Evolutionary conservation across 2,113 vertebrate genomes (phyloP).

Genomic region (mouse (Mus musculus)): DNA sequence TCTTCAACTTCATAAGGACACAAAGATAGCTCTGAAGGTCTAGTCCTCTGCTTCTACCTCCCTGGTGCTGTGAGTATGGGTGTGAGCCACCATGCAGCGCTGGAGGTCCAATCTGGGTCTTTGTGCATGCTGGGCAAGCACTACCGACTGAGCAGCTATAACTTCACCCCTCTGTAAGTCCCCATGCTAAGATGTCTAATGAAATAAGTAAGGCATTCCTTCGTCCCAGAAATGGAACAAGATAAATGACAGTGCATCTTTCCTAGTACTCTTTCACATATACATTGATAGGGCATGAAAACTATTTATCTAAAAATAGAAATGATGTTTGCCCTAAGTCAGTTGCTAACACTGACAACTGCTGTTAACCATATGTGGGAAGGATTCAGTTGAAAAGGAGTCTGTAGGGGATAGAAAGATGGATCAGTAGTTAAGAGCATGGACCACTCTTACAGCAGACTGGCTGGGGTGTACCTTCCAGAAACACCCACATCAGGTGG

Average conservation of each 20-base stretch:
- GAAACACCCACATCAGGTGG: background rate
- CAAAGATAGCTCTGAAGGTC: background rate
- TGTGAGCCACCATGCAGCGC: background rate
- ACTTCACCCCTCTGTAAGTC: too few species aligned
- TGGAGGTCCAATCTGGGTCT: background rate
- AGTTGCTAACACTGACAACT: background rate
- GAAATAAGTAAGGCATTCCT: slow-evolving; percentile 31
- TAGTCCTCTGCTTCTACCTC: background rate
- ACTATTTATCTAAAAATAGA: slow-evolving; percentile 34
- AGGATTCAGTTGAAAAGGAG: background rate
- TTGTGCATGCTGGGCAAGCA: background rate
- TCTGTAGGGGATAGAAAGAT: background rate
- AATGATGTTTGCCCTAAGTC: background rate
- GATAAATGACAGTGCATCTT: background rate
- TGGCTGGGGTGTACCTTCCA: background rate
- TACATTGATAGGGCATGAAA: background rate
- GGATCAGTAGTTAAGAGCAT: background rate
- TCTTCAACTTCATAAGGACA: background rate
- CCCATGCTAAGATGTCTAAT: slow-evolving; percentile 35
- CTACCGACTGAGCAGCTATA: background rate
- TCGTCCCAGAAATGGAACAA: slow-evolving; percentile 4
- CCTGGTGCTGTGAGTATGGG: background rate
- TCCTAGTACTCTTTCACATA: background rate
- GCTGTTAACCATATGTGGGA: background rate
- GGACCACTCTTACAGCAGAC: background rate